These are phyloP conservation scores for Synanthedon tipuliformis DNA, from an alignment of 2,888 invertebrate genomes.

Conservation along the genomic window DNA sequence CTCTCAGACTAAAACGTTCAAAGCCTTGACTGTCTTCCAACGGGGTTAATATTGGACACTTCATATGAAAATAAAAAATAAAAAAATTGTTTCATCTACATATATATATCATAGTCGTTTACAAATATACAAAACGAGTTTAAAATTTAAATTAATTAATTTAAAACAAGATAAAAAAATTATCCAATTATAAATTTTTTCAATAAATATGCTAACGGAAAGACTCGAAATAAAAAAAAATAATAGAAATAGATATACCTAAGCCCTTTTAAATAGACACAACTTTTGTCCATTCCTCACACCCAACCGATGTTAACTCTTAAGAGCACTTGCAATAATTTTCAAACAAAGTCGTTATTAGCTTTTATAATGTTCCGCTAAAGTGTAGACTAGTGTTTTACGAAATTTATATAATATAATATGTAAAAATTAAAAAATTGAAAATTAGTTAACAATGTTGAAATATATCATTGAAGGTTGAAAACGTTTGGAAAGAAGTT, in stretches of 20 bases:
- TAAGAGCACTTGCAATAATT: conserved; percentile 36
- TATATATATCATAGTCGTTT: no score
- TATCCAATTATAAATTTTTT: no score
- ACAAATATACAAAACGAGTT: no score
- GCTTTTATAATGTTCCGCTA: conserved; percentile 54
- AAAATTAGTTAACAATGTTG: background rate
- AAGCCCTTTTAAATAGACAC: background rate
- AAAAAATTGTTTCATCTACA: no score
- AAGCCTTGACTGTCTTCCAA: no score
- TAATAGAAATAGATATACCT: background rate
- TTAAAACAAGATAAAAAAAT: no score
- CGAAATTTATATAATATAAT: conserved; percentile 13
- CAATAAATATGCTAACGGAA: no score
- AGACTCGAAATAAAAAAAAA: background rate
- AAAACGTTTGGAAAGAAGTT: conserved; percentile 20
- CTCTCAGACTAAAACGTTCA: no score
- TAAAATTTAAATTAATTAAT: no score
- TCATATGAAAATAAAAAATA: no score
- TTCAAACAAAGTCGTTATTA: conserved; percentile 39
- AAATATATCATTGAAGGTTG: conserved; percentile 19
- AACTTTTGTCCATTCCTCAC: background rate
- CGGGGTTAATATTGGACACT: no score
- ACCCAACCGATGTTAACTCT: background rate
- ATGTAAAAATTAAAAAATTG: conserved; percentile 8
- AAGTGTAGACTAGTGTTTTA: conserved; percentile 34